Percentiles rank a stretch among this genome's conserved stretches.
Conservation (phyloP, 2,113 vertebrate genomes). For the Chionomys nivalis region DNA sequence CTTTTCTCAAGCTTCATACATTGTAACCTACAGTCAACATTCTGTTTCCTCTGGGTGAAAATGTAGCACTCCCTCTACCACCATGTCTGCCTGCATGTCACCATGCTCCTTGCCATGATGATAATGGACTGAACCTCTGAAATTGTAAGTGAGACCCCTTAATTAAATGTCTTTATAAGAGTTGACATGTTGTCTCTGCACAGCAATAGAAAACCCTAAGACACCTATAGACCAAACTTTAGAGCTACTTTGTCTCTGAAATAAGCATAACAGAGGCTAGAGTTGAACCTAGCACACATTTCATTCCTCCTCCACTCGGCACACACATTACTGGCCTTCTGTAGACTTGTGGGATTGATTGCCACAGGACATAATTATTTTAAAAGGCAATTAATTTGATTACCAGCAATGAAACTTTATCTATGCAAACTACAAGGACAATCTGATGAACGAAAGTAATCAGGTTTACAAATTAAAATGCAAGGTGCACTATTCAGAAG, state of each 20-base stretch:
- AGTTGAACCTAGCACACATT: neutral
- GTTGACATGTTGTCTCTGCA: too few species aligned
- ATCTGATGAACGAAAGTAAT: conserved; percentile 68
- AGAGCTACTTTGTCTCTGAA: neutral
- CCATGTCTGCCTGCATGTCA: too few species aligned
- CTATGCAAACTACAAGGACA: conserved; percentile 55
- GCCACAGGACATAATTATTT: conserved; percentile 69
- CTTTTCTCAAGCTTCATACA: too few species aligned
- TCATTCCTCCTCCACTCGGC: neutral
- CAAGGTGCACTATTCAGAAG: neutral
- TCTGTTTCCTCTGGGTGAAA: too few species aligned
- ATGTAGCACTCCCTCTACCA: too few species aligned
- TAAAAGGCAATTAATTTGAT: conserved; percentile 75
- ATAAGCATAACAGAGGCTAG: neutral
- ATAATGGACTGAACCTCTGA: too few species aligned
- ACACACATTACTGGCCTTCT: conserved; percentile 48
- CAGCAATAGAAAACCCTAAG: too few species aligned
- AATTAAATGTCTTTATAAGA: too few species aligned
- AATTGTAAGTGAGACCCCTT: too few species aligned
- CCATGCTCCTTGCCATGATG: too few species aligned
- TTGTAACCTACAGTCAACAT: too few species aligned
- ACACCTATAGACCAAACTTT: neutral
- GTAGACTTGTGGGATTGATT: conserved; percentile 56
- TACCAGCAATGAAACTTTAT: conserved; percentile 73
- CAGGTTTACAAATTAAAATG: conserved; percentile 68